Evolutionary conservation across 1,140 invertebrate genomes (phyloP), one percentile per base, ranked within the genome.

Genomic region (Brachionus asplanchnoidis): DNA sequence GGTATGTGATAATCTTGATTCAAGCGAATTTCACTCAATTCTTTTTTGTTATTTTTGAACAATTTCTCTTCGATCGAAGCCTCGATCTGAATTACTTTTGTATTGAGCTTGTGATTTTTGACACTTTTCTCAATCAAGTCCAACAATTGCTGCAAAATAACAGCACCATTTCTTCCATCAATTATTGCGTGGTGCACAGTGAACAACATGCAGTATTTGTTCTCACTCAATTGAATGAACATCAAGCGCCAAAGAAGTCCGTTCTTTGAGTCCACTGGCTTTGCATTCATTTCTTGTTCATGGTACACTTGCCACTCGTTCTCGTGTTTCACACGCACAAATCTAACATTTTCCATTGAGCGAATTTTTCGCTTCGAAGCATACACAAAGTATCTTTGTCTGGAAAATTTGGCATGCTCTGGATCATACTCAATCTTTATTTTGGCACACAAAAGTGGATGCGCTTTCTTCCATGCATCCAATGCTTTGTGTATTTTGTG

Each of bases 361-460:
- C n/a, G 32, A 42, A 73, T 73, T 73, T 40, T 73, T 2, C 40
- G 14, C 9, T 20, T 73, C 6, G 68, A 73, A 40, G 68, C 68
- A 73, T 73, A 73, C 32, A 73, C 68, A 73, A 73, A 73, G 9
- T 73, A 73, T 46, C 36, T 73, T 23, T 73, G 36, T 20, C 68
- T 14, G 6, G 68, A 73, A 73, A 73, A 73, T 5, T 44, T 42
- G 14, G 9, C n/a, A 42, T 73, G 68, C 40, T 73, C 36, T 73
- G n/a, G n/a, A 42, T 73, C 68, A 40, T 7, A 42, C n/a, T 40
- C 17, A 0, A 40, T 40, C 17, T 17, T 40, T 40, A 73, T 73
- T 42, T 73, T 73, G 11, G 68, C 68, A 73, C 68, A 73, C 36
- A 73, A 42, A 42, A 73, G 36, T 73, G 68, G 68, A 73, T 73